Evolutionary conservation across 2,797 vertebrate species (phyloP).

Genomic region (Chanos chanos): DNA sequence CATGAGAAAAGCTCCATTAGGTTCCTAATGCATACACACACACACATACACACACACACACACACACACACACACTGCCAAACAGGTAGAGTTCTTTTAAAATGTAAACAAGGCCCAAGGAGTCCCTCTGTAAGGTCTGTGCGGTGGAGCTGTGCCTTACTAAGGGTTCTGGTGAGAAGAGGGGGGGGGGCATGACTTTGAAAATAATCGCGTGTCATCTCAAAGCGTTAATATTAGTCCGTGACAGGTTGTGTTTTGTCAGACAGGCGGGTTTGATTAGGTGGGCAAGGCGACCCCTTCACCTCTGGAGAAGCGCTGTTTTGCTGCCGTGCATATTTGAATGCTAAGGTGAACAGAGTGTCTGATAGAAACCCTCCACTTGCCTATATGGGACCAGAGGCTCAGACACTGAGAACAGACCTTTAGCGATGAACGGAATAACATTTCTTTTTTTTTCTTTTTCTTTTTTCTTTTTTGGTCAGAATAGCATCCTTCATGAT

Average conservation of each 20-base stretch:
- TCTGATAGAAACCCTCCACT: conserved; percentile 10
- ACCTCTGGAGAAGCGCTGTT: conserved; percentile 50
- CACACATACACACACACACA: not conserved
- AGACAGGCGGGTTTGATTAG: conserved; percentile 48
- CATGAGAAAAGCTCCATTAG: conserved; percentile 35
- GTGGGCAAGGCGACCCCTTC: conserved; percentile 65
- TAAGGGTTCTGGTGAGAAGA: conserved; percentile 14
- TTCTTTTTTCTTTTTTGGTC: conserved; percentile 54
- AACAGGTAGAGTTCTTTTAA: conserved; percentile 69
- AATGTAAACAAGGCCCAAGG: conserved; percentile 42
- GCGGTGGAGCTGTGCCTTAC: not conserved
- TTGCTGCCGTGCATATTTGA: conserved; percentile 52
- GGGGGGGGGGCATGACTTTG: conserved; percentile 77
- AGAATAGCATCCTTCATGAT: conserved; percentile 50
- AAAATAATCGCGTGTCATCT: conserved; percentile 85
- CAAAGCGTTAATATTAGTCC: conserved; percentile 81
- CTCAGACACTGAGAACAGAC: not conserved
- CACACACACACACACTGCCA: conserved; percentile 51
- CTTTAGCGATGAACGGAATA: not conserved
- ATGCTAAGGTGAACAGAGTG: conserved; percentile 37
- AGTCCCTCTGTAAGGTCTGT: not conserved
- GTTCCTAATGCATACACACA: conserved; percentile 6
- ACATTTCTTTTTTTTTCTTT: conserved; percentile 13
- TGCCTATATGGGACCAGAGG: not conserved
- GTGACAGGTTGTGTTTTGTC: conserved; percentile 62